phyloP scores from a whole-genome alignment of 2,113 vertebrate genomes.

The Aleadryas rufinucha region DNA sequence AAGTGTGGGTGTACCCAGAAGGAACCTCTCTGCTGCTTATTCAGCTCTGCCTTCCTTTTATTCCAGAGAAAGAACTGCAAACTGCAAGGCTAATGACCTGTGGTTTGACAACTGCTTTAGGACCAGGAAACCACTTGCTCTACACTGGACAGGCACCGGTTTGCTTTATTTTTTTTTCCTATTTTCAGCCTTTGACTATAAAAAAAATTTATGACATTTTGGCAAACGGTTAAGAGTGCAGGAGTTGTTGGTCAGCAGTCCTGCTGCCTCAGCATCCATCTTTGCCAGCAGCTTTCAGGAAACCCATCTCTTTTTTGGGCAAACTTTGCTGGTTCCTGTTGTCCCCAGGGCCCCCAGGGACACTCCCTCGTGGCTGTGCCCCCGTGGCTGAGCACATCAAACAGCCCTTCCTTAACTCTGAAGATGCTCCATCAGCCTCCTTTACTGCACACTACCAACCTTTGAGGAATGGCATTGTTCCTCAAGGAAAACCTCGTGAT shows the following conservation, averaged over 20 bases:
- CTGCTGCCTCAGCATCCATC: not conserved
- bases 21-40: not conserved
- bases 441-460: not conserved
- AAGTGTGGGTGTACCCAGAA: not conserved
- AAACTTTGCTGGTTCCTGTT: not conserved
- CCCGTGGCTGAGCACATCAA: not conserved
- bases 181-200: not conserved
- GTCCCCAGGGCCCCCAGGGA: not conserved
- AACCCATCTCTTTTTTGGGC: not conserved
- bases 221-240: not conserved
- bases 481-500: not conserved
- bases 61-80: not conserved
- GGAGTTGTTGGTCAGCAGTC: conserved; percentile 25
- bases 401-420: not conserved
- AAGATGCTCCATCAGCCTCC: not conserved
- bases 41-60: not conserved
- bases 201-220: not conserved
- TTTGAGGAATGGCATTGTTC: not conserved
- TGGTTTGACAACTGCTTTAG: not conserved
- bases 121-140: not conserved
- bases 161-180: not conserved
- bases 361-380: not conserved
- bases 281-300: not conserved
- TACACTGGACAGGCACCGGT: not conserved
- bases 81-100: not conserved